A percentile compares a stretch with the other conserved stretches of the same genome.
Evolutionary conservation across 1,140 invertebrate genomes (phyloP).

Genomic region (Drosophila orosa): DNA sequence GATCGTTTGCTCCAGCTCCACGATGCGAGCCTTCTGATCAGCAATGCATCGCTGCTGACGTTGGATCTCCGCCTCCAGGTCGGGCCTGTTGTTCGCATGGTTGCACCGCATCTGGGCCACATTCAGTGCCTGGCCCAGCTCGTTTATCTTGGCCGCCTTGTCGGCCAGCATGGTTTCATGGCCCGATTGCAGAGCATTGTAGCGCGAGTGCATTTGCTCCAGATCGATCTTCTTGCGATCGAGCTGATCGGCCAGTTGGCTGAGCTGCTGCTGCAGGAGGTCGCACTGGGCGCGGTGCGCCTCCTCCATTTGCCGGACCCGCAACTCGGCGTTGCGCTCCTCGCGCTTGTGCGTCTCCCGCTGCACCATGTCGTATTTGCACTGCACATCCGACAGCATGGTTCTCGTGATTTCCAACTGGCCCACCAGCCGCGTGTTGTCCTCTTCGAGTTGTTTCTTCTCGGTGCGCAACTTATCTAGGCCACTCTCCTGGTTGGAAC

Average conservation of each 20-base stretch:
- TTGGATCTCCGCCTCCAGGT: slow-evolving; percentile 54
- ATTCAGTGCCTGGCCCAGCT: slow-evolving; percentile 85
- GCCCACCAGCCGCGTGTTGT: slow-evolving; percentile 64
- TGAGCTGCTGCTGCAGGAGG: slow-evolving; percentile 71
- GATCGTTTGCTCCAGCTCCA: slow-evolving; percentile 70
- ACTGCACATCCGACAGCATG: slow-evolving; percentile 66
- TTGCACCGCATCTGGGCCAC: slow-evolving; percentile 83
- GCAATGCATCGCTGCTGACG: slow-evolving; percentile 62
- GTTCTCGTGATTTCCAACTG: slow-evolving; percentile 70
- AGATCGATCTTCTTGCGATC: slow-evolving; percentile 85
- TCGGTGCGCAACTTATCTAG: slow-evolving; percentile 70
- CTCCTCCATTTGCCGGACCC: slow-evolving; percentile 71
- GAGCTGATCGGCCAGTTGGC: slow-evolving; percentile 59
- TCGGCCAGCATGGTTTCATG: slow-evolving; percentile 86
- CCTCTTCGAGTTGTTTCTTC: slow-evolving; percentile 66
- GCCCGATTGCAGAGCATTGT: slow-evolving; percentile 85
- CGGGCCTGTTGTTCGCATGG: slow-evolving; percentile 46
- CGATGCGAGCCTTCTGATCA: slow-evolving; percentile 65
- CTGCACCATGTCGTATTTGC: slow-evolving; percentile 77
- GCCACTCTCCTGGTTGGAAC: slow-evolving; percentile 72
- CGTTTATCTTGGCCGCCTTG: slow-evolving; percentile 86
- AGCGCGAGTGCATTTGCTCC: slow-evolving; percentile 85
- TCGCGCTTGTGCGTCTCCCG: slow-evolving; percentile 60
- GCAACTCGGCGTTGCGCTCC: slow-evolving; percentile 62
- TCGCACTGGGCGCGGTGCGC: slow-evolving; percentile 70